Conservation (phyloP, 2,797 vertebrate genomes). For the Spea hammondii region DNA sequence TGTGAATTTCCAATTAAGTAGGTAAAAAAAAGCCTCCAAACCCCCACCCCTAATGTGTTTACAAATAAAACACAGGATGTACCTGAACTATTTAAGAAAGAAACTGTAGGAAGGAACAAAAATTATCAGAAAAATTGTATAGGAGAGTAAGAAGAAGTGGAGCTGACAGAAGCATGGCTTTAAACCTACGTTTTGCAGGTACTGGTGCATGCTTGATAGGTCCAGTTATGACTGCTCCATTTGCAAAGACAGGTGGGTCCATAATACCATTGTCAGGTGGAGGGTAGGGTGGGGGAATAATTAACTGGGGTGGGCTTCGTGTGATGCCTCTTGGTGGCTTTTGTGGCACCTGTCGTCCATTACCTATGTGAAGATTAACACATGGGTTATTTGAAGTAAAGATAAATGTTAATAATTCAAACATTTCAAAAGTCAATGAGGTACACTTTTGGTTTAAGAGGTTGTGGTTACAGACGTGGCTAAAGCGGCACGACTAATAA, state of each 20-base stretch:
- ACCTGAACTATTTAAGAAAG: not conserved
- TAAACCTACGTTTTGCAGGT: slow-evolving; percentile 76
- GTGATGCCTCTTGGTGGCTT: slow-evolving; percentile 76
- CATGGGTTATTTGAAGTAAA: slow-evolving; percentile 58
- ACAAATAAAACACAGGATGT: too few species aligned
- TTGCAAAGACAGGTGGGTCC: slow-evolving; percentile 61
- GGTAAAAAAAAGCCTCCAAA: too few species aligned
- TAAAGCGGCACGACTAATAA: too few species aligned
- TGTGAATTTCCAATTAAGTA: too few species aligned
- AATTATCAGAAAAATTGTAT: slow-evolving; percentile 11
- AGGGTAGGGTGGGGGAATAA: slow-evolving; percentile 72
- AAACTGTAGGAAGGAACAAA: not conserved
- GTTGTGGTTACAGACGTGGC: too few species aligned
- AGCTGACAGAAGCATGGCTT: slow-evolving; percentile 46
- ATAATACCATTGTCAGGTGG: slow-evolving; percentile 67
- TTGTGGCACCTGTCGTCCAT: slow-evolving; percentile 74
- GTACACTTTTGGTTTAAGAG: too few species aligned
- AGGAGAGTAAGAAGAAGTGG: slow-evolving; percentile 15
- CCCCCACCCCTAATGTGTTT: too few species aligned
- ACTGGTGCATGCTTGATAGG: slow-evolving; percentile 65
- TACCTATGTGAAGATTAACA: slow-evolving; percentile 73
- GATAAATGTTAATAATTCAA: too few species aligned
- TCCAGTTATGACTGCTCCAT: slow-evolving; percentile 65
- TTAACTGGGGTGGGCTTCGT: slow-evolving; percentile 69
- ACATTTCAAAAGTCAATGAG: too few species aligned